Evolutionary conservation across 2,888 invertebrate species (phyloP), one percentile per base, ranked within the genome.

Genomic region (Thecocarcelia acutangulata): DNA sequence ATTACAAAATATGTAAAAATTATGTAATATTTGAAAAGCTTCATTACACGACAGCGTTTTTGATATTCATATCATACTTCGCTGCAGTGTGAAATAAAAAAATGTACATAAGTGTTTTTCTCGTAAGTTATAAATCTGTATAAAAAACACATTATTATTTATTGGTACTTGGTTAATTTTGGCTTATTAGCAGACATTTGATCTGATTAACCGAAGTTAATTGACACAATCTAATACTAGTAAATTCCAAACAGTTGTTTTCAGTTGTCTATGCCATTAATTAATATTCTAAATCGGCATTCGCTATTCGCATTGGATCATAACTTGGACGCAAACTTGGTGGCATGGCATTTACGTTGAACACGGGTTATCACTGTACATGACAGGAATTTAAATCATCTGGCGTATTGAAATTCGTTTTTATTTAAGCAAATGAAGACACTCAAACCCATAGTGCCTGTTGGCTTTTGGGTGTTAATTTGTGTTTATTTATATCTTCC

Each of bases 301-400:
- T 40, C 15, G 19, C n/a, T 13, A 15, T 11, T 40, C 15, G 19
- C n/a, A 37, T 40, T 56, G 48, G 9, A 33, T 40, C 46, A 58
- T 40, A 74, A 74, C 8, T 56, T 66, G 56, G 17, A 24, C 17
- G 8, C 12, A 58, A 56, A 56, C 44, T 44, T n/a, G 17, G 1
- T 37, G 13, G 15, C 13, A 66, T 42, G 40, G 24, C 37, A 24
- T 46, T 48, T 56, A 58, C 56, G 40, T 58, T 74, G 9, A 58
- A 66, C 63, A 74, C 63, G 37, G 21, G 63, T 56, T 74, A 46
- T 56, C 48, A n/a, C 5, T 11, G n/a, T 1, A 9, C 56, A 58
- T 66, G 56, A 28, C 3, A 8, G 6, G 74, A 74, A 74, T 66
- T 40, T 48, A 12, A 48, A 63, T 54, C 37, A 5, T 6, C 15